Conservation (phyloP, 1,140 invertebrate genomes). For the Sesamia nonagrioides region DNA sequence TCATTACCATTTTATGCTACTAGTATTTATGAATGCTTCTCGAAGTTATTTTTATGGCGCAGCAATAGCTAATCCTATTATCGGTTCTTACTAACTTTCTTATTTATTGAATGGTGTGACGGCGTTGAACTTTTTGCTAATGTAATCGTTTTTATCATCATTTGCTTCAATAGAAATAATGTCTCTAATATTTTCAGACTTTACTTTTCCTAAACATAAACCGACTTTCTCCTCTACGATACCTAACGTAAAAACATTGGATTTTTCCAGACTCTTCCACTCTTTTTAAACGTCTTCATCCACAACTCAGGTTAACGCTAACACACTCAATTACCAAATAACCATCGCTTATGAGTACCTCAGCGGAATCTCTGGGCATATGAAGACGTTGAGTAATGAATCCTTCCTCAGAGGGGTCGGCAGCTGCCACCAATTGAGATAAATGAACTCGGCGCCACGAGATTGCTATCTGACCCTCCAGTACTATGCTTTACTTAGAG, state of each 20-base stretch:
- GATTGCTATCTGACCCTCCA: constrained; percentile 33
- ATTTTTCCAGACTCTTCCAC: not conserved
- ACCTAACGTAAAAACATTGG: not conserved
- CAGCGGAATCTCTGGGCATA: constrained; percentile 26
- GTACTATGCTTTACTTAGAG: not conserved
- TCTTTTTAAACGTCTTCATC: not conserved
- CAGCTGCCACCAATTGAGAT: constrained; percentile 65
- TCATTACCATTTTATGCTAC: not conserved
- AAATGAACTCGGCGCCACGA: constrained; percentile 64
- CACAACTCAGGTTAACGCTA: constrained; percentile 19
- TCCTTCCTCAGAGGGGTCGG: constrained; percentile 52
- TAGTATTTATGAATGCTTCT: not conserved
- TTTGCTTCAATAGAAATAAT: constrained; percentile 1
- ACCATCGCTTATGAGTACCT: constrained; percentile 9
- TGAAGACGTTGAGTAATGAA: constrained; percentile 56
- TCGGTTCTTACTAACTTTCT: not conserved
- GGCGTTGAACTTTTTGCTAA: not conserved
- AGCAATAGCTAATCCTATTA: not conserved
- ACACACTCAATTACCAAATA: constrained; percentile 30
- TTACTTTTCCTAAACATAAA: not conserved
- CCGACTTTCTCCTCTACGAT: not conserved
- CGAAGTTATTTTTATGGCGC: constrained; percentile 9
- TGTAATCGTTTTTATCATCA: not conserved
- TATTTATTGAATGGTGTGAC: constrained; percentile 16
- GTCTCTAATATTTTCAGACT: not conserved